A percentile compares a stretch with the other conserved stretches of the same genome.
Evolutionary conservation across 1,140 invertebrate species (phyloP).

Genomic region (Pristionchus pacificus): DNA sequence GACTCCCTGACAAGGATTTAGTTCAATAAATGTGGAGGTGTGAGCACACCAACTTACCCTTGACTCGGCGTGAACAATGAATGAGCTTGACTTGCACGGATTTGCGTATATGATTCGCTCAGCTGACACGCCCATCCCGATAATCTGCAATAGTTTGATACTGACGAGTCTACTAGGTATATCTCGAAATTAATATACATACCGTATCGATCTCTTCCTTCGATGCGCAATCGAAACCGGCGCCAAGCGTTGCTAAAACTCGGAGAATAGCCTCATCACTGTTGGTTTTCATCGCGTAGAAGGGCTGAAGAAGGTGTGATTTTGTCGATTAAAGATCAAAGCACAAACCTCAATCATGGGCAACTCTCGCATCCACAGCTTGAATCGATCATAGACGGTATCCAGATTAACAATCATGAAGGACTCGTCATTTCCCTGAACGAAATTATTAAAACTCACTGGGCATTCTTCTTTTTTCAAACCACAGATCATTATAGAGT

Average conservation of each 20-base stretch:
- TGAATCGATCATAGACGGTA: conserved; percentile 32
- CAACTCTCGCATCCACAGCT: conserved; percentile 29
- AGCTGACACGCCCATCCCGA: conserved; percentile 3
- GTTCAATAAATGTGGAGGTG: too few relatives aligned
- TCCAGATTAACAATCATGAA: conserved; percentile 36
- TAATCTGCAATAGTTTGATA: conserved; percentile 1
- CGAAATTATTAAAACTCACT: too few relatives aligned
- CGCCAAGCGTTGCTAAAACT: conserved; percentile 77
- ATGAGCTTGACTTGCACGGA: conserved; percentile 89
- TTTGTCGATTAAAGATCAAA: too few relatives aligned
- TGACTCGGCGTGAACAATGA: conserved; percentile 78
- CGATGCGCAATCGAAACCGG: conserved; percentile 91
- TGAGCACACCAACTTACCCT: too few relatives aligned
- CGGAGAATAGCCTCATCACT: conserved; percentile 76
- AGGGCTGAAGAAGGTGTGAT: conserved; percentile 74
- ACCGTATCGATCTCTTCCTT: conserved; percentile 66
- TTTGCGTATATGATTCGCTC: conserved; percentile 91
- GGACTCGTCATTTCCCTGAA: conserved; percentile 26
- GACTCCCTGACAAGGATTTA: conserved; percentile 62
- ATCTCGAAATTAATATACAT: too few relatives aligned
- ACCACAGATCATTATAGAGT: too few relatives aligned
- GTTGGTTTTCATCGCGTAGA: conserved; percentile 97
- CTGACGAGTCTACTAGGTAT: neutral
- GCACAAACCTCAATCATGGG: conserved; percentile 32
- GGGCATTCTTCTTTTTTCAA: too few relatives aligned